phyloP scores from a whole-genome alignment of 2,888 invertebrate genomes.

The Phlogophora meticulosa region DNA sequence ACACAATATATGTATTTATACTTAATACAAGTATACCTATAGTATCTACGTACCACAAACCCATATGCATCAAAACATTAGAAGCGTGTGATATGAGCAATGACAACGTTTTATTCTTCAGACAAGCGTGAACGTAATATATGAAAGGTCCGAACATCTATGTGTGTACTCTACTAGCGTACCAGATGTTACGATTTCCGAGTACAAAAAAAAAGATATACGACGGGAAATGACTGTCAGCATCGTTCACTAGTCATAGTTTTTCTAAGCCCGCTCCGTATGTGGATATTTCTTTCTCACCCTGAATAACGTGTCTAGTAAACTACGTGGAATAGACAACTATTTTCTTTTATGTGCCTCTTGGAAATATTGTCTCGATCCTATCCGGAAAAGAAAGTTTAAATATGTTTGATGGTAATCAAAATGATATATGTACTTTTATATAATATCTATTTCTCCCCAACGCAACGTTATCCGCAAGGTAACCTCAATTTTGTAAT shows the following conservation, averaged over 20 bases:
- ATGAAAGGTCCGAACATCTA: constrained; percentile 70
- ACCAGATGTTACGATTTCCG: constrained; percentile 88
- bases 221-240: constrained; percentile 87
- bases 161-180: constrained; percentile 70
- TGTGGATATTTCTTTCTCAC: constrained; percentile 68
- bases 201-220: constrained; percentile 84
- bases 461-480: constrained; percentile 33
- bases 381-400: constrained; percentile 28
- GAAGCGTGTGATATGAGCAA: constrained; percentile 63
- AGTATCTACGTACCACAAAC: not conserved
- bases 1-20: no score
- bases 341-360: constrained; percentile 48
- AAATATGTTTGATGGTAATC: constrained; percentile 27
- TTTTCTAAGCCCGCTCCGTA: constrained; percentile 75
- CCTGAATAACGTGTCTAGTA: constrained; percentile 54
- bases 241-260: constrained; percentile 79
- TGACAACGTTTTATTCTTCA: constrained; percentile 63
- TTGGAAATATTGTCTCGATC: constrained; percentile 24
- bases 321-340: constrained; percentile 46
- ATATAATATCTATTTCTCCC: constrained; percentile 3
- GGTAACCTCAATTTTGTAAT: constrained; percentile 67
- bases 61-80: constrained; percentile 44
- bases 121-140: constrained; percentile 72
- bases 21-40: no score
- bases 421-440: constrained; percentile 20